These are phyloP conservation scores for Sesia apiformis DNA, from an alignment of 2,888 invertebrate genomes.

Conservation along the genomic window DNA sequence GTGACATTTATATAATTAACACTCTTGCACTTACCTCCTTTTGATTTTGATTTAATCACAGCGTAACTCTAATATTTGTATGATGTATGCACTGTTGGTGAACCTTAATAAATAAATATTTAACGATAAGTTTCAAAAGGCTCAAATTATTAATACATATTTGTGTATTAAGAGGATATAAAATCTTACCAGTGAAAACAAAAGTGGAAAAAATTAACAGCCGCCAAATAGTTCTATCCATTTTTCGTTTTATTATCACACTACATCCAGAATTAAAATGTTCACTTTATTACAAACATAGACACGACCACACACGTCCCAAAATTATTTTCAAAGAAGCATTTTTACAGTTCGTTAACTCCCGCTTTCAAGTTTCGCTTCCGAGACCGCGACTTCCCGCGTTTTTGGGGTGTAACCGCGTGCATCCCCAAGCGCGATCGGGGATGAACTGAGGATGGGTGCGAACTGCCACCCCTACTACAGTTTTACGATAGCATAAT, in stretches of 20 bases:
- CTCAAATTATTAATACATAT: neutral
- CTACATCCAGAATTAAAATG: neutral
- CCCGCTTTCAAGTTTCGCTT: conserved; percentile 13
- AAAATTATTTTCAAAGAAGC: no score
- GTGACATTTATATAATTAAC: no score
- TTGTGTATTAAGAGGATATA: neutral
- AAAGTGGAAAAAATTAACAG: conserved; percentile 7
- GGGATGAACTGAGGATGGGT: conserved; percentile 18
- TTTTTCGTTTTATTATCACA: conserved; percentile 12
- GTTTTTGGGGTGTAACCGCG: conserved; percentile 17
- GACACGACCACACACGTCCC: neutral
- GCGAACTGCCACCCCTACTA: neutral
- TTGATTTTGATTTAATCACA: no score
- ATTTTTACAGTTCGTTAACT: neutral
- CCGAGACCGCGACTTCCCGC: conserved; percentile 23
- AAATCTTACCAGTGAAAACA: conserved; percentile 12
- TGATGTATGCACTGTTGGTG: no score
- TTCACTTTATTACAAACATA: neutral
- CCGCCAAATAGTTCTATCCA: conserved; percentile 25
- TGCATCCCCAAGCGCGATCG: conserved; percentile 12
- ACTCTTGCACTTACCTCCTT: no score
- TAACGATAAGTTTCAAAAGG: neutral
- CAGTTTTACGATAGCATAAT: neutral
- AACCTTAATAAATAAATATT: neutral
- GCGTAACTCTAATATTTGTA: no score